A percentile compares a stretch with the other conserved stretches of the same genome.
These are phyloP conservation scores for Hypselothyrea guttata DNA, from an alignment of 2,888 invertebrate genomes.

Conservation along the genomic window DNA sequence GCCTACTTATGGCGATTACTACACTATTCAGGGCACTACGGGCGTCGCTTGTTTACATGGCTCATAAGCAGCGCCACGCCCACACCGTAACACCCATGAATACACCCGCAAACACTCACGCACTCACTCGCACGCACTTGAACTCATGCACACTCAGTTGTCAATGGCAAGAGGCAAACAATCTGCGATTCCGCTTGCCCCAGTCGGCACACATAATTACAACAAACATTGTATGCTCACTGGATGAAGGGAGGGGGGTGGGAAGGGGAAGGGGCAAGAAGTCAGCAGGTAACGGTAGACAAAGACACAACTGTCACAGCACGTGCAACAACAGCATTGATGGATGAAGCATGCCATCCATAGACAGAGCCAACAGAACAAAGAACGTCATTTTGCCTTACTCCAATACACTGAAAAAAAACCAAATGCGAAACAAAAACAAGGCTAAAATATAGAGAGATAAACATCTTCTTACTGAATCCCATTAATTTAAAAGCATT, in stretches of 20 bases:
- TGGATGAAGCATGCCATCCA: conserved; percentile 5
- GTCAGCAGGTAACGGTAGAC: not conserved
- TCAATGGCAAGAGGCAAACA: conserved; percentile 37
- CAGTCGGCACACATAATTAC: conserved; percentile 36
- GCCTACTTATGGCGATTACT: conserved; percentile 12
- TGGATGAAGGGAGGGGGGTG: not conserved
- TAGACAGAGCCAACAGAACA: not conserved
- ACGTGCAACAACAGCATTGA: conserved; percentile 15
- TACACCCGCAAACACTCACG: conserved; percentile 4
- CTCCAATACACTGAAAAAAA: conserved; percentile 1
- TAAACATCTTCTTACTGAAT: too few relatives aligned
- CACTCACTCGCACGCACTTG: conserved; percentile 14
- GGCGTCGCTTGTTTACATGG: conserved; percentile 38
- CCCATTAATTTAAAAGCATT: too few relatives aligned
- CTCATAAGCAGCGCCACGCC: conserved; percentile 25
- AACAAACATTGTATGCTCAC: conserved; percentile 8
- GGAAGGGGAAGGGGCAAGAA: conserved; percentile 3
- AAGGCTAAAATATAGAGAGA: too few relatives aligned
- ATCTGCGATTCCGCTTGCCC: conserved; percentile 18
- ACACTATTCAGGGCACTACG: conserved; percentile 19
- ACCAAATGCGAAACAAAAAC: not conserved
- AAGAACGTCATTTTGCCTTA: not conserved
- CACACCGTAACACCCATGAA: not conserved
- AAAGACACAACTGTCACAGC: conserved; percentile 15
- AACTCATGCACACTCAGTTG: conserved; percentile 25